These are phyloP conservation scores for Micrasema minimum DNA, from an alignment of 1,140 invertebrate species.

Conservation along the genomic window DNA sequence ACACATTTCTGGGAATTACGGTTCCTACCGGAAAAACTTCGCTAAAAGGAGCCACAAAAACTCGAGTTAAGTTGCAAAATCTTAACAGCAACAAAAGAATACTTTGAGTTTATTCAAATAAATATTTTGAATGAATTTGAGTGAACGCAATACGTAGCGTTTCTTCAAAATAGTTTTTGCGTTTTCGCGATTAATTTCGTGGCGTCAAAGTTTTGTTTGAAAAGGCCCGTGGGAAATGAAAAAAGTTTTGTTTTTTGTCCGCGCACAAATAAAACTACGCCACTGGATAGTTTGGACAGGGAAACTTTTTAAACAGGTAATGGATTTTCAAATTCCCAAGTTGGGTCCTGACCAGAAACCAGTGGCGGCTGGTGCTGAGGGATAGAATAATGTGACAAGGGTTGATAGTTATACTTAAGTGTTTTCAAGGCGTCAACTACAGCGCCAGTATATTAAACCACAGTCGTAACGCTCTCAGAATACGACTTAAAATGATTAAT, in stretches of 20 bases:
- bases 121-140: conserved; percentile 16
- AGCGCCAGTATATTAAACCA: conserved; percentile 20
- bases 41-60: too few species aligned
- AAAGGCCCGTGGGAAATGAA: conserved; percentile 50
- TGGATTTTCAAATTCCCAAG: conserved; percentile 40
- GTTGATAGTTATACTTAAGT: conserved; percentile 40
- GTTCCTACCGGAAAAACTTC: too few species aligned
- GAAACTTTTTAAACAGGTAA: conserved; percentile 38
- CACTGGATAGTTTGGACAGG: conserved; percentile 35
- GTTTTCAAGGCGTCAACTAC: conserved; percentile 35
- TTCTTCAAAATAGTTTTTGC: conserved; percentile 22
- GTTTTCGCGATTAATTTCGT: conserved; percentile 34
- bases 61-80: conserved; percentile 5
- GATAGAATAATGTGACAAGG: conserved; percentile 34
- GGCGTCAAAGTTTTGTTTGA: conserved; percentile 30
- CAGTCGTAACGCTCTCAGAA: too few species aligned
- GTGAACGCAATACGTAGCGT: neutral
- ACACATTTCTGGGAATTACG: too few species aligned
- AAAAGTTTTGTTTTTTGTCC: conserved; percentile 48
- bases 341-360: conserved; percentile 19
- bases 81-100: conserved; percentile 5
- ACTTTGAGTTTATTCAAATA: conserved; percentile 7
- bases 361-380: conserved; percentile 19
- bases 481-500: too few species aligned
- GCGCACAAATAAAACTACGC: conserved; percentile 31